Percentiles rank a stretch among this genome's conserved stretches.
Evolutionary conservation across 2,797 vertebrate genomes (phyloP).

Genomic region (Poeciliopsis paucimaculata): DNA sequence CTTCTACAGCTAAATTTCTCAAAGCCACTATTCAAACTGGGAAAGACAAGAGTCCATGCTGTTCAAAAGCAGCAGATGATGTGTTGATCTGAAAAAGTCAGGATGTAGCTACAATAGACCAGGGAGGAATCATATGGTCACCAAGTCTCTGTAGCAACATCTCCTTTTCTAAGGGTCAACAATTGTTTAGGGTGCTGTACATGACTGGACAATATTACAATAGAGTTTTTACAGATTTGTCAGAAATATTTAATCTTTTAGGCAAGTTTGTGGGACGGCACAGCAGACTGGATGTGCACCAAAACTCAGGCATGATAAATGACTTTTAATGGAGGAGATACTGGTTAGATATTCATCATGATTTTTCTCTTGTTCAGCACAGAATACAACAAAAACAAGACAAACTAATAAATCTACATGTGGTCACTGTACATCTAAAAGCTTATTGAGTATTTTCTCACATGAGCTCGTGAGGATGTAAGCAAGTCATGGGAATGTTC

Average conservation of each 20-base stretch:
- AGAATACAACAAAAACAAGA: constrained; percentile 18
- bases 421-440: constrained; percentile 32
- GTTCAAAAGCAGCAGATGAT: not conserved
- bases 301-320: constrained; percentile 14
- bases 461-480: constrained; percentile 24
- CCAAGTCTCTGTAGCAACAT: not conserved
- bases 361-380: constrained; percentile 9
- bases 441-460: constrained; percentile 15
- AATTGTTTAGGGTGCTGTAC: not conserved
- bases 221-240: not conserved
- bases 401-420: constrained; percentile 10
- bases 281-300: constrained; percentile 19
- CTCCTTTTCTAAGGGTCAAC: not conserved
- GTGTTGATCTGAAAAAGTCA: not conserved
- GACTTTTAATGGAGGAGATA: constrained; percentile 11
- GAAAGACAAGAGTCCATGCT: not conserved
- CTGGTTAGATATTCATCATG: constrained; percentile 12
- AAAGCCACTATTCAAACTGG: not conserved
- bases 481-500: constrained; percentile 35
- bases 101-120: not conserved
- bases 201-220: not conserved
- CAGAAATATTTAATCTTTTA: not conserved
- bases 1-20: not conserved
- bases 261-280: not conserved
- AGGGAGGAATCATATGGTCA: not conserved